These are phyloP conservation scores for Gopherus evgoodei DNA, from an alignment of 2,113 vertebrate species.

Conservation along the genomic window DNA sequence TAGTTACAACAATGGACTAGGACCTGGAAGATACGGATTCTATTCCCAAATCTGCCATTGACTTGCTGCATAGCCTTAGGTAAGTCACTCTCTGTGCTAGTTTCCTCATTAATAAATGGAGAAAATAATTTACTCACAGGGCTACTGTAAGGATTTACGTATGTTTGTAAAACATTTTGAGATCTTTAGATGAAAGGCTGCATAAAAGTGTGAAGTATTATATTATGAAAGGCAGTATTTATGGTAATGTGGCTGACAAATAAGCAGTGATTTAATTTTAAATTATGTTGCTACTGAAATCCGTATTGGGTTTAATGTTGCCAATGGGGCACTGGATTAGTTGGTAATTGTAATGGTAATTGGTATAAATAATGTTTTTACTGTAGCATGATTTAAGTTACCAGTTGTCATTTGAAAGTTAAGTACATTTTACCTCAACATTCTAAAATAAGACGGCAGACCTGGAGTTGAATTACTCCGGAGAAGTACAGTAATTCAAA, in stretches of 20 bases:
- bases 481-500: not conserved
- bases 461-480: not conserved
- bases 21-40: not conserved
- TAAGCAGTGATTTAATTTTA: not conserved
- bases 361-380: not conserved
- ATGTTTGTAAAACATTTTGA: not conserved
- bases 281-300: not conserved
- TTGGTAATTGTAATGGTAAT: not conserved
- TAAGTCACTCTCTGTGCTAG: not conserved
- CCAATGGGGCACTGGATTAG: not conserved
- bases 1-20: not conserved
- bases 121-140: not conserved
- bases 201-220: not conserved
- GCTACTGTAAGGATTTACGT: accelerated
- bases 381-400: not conserved
- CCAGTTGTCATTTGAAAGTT: not conserved
- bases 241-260: not conserved
- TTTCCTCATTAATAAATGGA: not conserved
- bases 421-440: not conserved
- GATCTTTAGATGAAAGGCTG: not conserved
- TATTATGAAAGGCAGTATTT: not conserved
- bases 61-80: not conserved
- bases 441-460: not conserved
- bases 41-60: not conserved
- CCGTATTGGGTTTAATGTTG: not conserved